These are phyloP conservation scores for Limnephilus lunatus DNA, from an alignment of 2,888 invertebrate species.

Conservation along the genomic window DNA sequence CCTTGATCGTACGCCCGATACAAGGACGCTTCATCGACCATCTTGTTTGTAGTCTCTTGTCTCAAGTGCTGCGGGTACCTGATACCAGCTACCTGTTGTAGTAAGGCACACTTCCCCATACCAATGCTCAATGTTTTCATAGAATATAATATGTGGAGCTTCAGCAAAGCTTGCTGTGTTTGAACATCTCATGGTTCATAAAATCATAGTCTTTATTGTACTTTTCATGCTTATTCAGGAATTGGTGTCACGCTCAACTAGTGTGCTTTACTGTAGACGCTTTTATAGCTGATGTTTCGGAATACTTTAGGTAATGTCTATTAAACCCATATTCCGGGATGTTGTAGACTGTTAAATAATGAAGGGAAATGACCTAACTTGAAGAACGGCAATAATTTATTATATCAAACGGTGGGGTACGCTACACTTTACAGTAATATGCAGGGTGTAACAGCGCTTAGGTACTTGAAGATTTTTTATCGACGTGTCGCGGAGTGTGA, in stretches of 20 bases:
- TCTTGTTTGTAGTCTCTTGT: background rate
- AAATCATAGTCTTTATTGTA: background rate
- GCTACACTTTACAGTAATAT: background rate
- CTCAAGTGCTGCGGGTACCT: background rate
- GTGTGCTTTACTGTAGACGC: background rate
- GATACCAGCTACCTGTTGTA: background rate
- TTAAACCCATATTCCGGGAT: background rate
- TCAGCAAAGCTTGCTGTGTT: background rate
- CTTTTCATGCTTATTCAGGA: background rate
- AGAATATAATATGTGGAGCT: too few species aligned
- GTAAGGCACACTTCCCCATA: background rate
- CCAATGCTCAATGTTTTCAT: background rate
- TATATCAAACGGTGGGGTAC: background rate
- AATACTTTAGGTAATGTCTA: background rate
- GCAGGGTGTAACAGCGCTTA: too few species aligned
- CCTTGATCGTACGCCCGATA: constrained; percentile 42
- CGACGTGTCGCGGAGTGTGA: too few species aligned
- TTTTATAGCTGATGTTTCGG: background rate
- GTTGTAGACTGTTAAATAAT: background rate
- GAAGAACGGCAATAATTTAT: too few species aligned
- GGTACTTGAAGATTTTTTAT: too few species aligned
- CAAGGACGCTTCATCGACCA: background rate
- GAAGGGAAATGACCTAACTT: background rate
- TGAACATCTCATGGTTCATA: background rate
- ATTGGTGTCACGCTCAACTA: too few species aligned